A percentile compares a stretch with the other conserved stretches of the same genome.
These are phyloP conservation scores for Saccostrea glomerata DNA, from an alignment of 1,140 invertebrate genomes.

Conservation along the genomic window DNA sequence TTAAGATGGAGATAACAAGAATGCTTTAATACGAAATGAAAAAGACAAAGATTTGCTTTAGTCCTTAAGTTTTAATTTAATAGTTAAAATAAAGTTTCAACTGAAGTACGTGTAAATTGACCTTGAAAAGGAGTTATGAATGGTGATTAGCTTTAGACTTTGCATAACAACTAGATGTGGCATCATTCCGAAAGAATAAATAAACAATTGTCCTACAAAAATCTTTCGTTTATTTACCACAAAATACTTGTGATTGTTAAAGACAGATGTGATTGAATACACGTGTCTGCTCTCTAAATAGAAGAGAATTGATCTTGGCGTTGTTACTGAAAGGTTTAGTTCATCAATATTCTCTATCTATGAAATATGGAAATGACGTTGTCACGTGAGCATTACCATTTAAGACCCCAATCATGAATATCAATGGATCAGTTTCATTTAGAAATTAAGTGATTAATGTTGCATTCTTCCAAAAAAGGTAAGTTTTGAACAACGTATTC, in stretches of 20 bases:
- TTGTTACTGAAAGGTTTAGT: neutral
- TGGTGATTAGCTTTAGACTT: neutral
- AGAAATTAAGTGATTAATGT: neutral
- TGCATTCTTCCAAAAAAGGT: neutral
- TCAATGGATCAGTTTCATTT: neutral
- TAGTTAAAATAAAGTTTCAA: neutral
- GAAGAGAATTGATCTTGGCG: conserved; percentile 15
- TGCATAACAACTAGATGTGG: neutral
- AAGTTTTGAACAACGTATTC: neutral
- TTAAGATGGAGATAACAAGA: too few relatives aligned
- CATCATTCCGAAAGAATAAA: neutral
- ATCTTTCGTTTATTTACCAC: neutral
- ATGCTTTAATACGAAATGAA: too few relatives aligned
- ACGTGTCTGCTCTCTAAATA: neutral
- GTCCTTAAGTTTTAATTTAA: neutral
- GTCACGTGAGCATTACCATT: conserved; percentile 23
- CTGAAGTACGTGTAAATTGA: neutral
- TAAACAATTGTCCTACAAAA: neutral
- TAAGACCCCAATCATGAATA: neutral
- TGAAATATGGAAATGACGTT: conserved; percentile 3
- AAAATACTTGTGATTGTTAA: neutral
- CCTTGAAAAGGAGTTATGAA: neutral
- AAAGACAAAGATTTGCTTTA: too few relatives aligned
- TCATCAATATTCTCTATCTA: conserved; percentile 22
- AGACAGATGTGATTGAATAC: conserved; percentile 1